These are phyloP conservation scores for Yponomeuta evonymella DNA, from an alignment of 2,888 invertebrate genomes.

Conservation along the genomic window DNA sequence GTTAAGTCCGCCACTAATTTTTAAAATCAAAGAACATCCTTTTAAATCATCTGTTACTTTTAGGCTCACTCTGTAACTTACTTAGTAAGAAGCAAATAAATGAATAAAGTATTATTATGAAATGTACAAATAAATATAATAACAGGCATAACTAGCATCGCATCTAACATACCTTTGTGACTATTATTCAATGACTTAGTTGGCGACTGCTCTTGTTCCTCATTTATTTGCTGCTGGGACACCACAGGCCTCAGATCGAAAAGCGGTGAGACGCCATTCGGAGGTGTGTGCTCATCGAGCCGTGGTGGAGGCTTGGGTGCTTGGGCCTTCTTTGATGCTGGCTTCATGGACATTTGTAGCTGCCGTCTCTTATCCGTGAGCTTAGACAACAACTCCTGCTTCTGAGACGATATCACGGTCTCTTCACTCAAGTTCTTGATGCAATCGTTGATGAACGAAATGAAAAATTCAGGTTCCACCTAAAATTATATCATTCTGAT, in stretches of 20 bases:
- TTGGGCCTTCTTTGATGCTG: slow-evolving; percentile 50
- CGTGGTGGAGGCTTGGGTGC: slow-evolving; percentile 66
- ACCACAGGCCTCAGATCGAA: slow-evolving; percentile 66
- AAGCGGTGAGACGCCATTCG: slow-evolving; percentile 66
- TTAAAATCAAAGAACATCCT: too few species aligned
- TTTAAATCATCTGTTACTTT: too few species aligned
- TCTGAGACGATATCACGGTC: slow-evolving; percentile 60
- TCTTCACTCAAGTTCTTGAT: slow-evolving; percentile 75
- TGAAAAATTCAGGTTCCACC: slow-evolving; percentile 83
- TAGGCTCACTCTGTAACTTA: too few species aligned
- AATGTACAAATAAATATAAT: too few species aligned
- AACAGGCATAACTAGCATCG: too few species aligned
- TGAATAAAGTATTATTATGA: too few species aligned
- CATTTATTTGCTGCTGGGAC: slow-evolving; percentile 64
- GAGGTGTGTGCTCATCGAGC: slow-evolving; percentile 59
- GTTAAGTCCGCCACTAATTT: too few species aligned
- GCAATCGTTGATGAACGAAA: slow-evolving; percentile 83
- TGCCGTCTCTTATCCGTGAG: slow-evolving; percentile 81
- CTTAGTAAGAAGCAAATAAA: too few species aligned
- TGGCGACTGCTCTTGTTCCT: slow-evolving; percentile 56
- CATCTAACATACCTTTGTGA: slow-evolving; percentile 36
- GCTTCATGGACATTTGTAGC: slow-evolving; percentile 60
- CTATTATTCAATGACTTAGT: slow-evolving; percentile 35
- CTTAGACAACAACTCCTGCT: slow-evolving; percentile 78
- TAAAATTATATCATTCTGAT: slow-evolving; percentile 35